Evolutionary conservation across 1,140 invertebrate species (phyloP).

Genomic region (Anastatus disparis): DNA sequence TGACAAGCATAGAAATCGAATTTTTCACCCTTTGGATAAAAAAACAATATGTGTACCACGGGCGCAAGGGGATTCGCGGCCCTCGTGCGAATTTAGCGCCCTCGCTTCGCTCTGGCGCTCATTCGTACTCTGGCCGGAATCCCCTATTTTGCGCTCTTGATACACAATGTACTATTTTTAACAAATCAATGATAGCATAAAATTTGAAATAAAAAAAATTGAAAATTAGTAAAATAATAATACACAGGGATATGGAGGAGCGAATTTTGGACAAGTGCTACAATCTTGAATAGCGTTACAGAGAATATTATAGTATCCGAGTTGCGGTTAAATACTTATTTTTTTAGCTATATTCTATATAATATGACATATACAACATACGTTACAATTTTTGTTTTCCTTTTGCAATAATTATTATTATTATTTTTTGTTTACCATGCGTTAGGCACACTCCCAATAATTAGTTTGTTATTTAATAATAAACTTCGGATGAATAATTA

Average conservation of each 20-base stretch:
- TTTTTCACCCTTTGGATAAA: no score
- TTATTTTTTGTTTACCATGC: conserved; percentile 42
- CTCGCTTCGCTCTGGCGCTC: no score
- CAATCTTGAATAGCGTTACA: conserved; percentile 47
- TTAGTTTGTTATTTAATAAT: conserved; percentile 20
- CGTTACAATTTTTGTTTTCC: conserved; percentile 34
- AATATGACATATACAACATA: conserved; percentile 49
- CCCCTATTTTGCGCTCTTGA: no score
- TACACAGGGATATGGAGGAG: conserved; percentile 44
- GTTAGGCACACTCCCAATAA: conserved; percentile 57
- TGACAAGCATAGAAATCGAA: no score
- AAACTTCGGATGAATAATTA: not conserved
- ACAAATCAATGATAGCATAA: conserved; percentile 46
- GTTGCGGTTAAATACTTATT: conserved; percentile 43
- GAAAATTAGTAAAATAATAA: conserved; percentile 32
- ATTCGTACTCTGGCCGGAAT: no score
- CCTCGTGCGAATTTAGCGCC: no score
- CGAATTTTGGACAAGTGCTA: conserved; percentile 54
- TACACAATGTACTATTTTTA: no score
- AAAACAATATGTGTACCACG: no score
- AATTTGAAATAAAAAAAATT: no score
- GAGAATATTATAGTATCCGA: conserved; percentile 39
- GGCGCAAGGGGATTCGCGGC: no score
- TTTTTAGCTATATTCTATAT: conserved; percentile 30
- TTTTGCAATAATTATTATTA: conserved; percentile 25